These are phyloP conservation scores for Amblyraja radiata DNA, from an alignment of 2,797 vertebrate species.

Conservation along the genomic window DNA sequence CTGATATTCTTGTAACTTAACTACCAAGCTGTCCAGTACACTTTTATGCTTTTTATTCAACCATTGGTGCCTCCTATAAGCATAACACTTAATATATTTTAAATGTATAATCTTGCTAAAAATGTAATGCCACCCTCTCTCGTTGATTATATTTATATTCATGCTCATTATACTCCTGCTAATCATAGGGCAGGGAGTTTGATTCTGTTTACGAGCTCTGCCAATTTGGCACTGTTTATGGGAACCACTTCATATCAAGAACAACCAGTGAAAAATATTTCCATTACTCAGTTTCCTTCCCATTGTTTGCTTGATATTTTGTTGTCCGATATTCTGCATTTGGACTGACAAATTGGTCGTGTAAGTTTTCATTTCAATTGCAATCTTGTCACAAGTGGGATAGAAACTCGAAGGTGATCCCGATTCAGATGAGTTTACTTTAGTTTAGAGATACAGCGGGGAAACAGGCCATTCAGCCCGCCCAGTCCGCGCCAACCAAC, in stretches of 20 bases:
- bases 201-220: not conserved
- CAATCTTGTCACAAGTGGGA: not conserved
- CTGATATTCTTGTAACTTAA: no score
- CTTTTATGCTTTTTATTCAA: not conserved
- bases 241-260: not conserved
- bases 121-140: not conserved
- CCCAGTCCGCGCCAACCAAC: no score
- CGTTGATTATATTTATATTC: not conserved
- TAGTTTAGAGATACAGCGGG: no score
- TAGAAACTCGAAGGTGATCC: not conserved
- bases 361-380: not conserved
- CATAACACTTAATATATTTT: not conserved
- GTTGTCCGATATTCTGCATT: not conserved
- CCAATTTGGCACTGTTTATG: not conserved
- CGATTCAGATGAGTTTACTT: no score
- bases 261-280: not conserved
- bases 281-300: not conserved
- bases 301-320: not conserved
- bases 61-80: not conserved
- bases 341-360: not conserved
- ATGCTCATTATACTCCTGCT: not conserved
- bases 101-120: not conserved
- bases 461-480: no score
- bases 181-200: not conserved
- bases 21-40: not conserved